Base-by-base conservation (phyloP, 2,888 invertebrate species). In the Neria commutata region DNA sequence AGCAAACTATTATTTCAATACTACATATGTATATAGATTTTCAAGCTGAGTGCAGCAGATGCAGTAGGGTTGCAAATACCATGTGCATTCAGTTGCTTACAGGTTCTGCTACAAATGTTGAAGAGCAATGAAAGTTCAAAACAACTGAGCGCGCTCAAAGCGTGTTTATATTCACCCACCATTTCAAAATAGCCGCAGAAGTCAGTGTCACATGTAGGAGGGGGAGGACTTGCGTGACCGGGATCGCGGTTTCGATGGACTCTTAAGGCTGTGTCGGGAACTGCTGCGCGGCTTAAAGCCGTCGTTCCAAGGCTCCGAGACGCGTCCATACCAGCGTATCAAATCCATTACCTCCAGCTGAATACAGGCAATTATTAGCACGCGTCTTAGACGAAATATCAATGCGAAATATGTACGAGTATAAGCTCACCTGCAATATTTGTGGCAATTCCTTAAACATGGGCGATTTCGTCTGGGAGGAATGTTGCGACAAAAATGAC, bases 181-280 rank as follows among this genome's bases (percentile, higher is more conserved):
- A 46, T 49, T 49, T 19, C 56, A 56, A 33, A 42, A 14, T 46
- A 34, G 14, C 25, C 51, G 45, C 50, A 16, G 5, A 11, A 26
- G 68, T 69, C 71, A 69, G 66, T 70, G 75, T 79, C 78, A 77
- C 70, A 77, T 76, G 60, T 74, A 74, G 58, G 79, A 78, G 11
- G 80, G 80, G 55, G 79, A 78, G 25, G 79, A 79, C 64, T 77
- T 78, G 21, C 79, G 68, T 16, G 79, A 79, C 17, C 78, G 71
- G 48, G 78, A 78, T 49, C 74, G 72, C 16, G 74, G 71, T 54
- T 75, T 74, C 34, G 78, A 80, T 5, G 78, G 77, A 62, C 79
- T 78, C 62, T 76, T 80, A 14, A 80, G 64, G 56, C 75, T 77
- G 59, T 77, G 75, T 3, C 79, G 69, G 3, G 75, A 75, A 29